Evolutionary conservation across 2,797 vertebrate species (phyloP).

Genomic region (Gallinago nigripennis): DNA sequence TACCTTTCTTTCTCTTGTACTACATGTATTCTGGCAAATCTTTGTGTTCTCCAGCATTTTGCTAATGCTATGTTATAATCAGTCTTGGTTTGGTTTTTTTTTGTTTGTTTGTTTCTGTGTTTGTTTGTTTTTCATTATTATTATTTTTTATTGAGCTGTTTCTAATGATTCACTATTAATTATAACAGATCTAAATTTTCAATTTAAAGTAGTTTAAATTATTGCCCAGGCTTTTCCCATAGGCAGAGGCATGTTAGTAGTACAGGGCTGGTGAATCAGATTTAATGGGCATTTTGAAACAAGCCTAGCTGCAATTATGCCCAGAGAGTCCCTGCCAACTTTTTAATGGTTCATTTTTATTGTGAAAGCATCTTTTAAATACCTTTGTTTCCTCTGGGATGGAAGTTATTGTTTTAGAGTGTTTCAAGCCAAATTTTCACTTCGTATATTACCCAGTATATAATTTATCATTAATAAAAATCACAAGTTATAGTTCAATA

Average conservation of each 20-base stretch:
- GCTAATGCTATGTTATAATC: not conserved
- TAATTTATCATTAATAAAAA: not conserved
- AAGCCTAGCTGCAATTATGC: slow-evolving; percentile 9
- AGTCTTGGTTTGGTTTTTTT: not conserved
- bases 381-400: slow-evolving; percentile 7
- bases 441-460: not conserved
- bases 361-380: slow-evolving; percentile 32
- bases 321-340: slow-evolving; percentile 12
- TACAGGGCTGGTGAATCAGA: slow-evolving; percentile 3
- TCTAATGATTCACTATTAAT: slow-evolving; percentile 51
- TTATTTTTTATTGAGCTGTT: not conserved
- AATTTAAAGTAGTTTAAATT: slow-evolving; percentile 34
- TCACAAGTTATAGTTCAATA: not conserved
- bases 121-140: not conserved
- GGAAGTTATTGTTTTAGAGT: slow-evolving; percentile 1
- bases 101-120: not conserved
- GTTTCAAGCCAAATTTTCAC: not conserved
- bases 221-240: not conserved
- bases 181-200: slow-evolving; percentile 30
- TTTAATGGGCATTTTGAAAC: slow-evolving; percentile 48
- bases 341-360: slow-evolving; percentile 24
- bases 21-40: not conserved
- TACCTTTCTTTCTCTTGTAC: not conserved
- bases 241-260: not conserved
- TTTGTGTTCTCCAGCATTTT: not conserved